phyloP scores from a whole-genome alignment of 2,113 vertebrate species.

The Piprites chloris region DNA sequence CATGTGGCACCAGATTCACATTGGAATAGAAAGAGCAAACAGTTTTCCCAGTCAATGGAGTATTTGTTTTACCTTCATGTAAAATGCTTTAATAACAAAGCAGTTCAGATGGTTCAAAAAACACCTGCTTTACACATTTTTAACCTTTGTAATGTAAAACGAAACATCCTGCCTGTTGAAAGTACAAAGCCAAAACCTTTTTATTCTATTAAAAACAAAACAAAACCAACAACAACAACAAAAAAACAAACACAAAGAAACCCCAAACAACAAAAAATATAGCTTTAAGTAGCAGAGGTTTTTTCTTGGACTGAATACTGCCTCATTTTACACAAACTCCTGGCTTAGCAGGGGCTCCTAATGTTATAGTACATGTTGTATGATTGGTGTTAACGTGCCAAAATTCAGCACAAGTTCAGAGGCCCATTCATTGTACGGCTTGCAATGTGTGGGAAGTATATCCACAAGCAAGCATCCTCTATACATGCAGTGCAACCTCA shows the following conservation, averaged over 20 bases:
- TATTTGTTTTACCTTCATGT: neutral
- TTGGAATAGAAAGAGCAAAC: neutral
- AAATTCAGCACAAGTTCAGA: neutral
- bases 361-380: neutral
- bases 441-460: neutral
- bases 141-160: neutral
- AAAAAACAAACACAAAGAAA: too few relatives aligned
- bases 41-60: neutral
- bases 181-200: neutral
- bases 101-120: neutral
- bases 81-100: neutral
- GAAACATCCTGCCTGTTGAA: neutral
- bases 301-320: neutral
- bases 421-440: neutral
- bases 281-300: neutral
- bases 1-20: neutral
- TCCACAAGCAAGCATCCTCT: neutral
- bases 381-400: neutral
- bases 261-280: neutral
- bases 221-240: neutral
- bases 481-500: neutral
- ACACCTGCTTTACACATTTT: neutral
- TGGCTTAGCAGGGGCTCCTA: neutral
- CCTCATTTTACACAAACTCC: neutral
- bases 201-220: neutral